Percentiles rank a stretch among this genome's conserved stretches.
Evolutionary conservation across 2,797 vertebrate genomes (phyloP).

Genomic region (Myiotriccus ornatus): DNA sequence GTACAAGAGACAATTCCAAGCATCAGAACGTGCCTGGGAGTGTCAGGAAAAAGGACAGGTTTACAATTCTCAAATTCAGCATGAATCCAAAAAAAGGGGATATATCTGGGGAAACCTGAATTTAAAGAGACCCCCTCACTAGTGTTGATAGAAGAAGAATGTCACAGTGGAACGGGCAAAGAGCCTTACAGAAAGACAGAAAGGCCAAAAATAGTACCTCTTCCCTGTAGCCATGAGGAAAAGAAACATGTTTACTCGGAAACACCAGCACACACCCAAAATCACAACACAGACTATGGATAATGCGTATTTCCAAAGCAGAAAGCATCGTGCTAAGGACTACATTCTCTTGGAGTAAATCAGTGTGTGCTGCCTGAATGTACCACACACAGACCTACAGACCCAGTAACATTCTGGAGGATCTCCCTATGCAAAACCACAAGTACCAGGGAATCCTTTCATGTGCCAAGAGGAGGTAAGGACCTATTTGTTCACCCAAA

Average conservation of each 20-base stretch:
- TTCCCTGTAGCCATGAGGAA: neutral
- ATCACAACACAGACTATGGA: neutral
- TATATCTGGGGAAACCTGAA: neutral
- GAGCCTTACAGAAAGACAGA: neutral
- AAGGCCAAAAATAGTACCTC: neutral
- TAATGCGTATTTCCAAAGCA: neutral
- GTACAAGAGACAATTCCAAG: neutral
- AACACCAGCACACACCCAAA: neutral
- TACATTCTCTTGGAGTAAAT: neutral
- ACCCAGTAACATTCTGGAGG: neutral
- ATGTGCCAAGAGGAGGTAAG: neutral
- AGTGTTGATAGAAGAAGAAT: neutral
- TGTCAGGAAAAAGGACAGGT: neutral
- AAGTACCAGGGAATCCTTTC: neutral
- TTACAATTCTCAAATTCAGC: neutral
- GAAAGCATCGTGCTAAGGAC: neutral
- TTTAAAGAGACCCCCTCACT: neutral
- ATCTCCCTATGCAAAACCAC: neutral
- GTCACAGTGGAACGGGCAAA: neutral
- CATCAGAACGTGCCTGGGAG: neutral
- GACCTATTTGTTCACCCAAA: neutral
- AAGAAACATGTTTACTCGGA: neutral
- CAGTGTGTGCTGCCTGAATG: accelerated
- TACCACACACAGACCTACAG: neutral
- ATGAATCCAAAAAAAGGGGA: neutral